A percentile compares a stretch with the other conserved stretches of the same genome.
These are phyloP conservation scores for Naso thynnoides DNA, from an alignment of 2,797 vertebrate genomes.

Conservation along the genomic window DNA sequence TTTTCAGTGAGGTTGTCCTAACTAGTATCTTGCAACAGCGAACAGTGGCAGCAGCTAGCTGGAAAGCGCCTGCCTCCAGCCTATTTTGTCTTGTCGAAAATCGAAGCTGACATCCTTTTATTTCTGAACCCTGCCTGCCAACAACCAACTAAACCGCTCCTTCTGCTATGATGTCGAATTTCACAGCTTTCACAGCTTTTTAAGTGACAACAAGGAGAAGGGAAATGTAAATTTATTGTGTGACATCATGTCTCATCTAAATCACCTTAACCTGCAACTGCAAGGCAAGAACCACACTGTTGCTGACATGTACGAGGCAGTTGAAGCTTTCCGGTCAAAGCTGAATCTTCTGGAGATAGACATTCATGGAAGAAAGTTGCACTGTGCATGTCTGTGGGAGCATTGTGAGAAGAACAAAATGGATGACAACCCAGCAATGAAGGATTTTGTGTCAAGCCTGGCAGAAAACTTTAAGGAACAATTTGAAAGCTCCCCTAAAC, in stretches of 20 bases:
- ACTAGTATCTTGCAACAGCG: too few relatives aligned
- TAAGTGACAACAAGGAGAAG: not conserved
- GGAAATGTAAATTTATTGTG: not conserved
- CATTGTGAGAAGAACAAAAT: not conserved
- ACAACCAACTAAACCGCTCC: too few relatives aligned
- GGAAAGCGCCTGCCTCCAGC: too few relatives aligned
- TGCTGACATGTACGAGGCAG: not conserved
- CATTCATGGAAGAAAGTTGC: not conserved
- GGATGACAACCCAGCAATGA: not conserved
- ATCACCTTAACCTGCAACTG: conserved; percentile 5
- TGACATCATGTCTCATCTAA: conserved; percentile 4
- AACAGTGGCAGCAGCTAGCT: too few relatives aligned
- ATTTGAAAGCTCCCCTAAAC: conserved; percentile 3
- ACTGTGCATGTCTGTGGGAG: not conserved
- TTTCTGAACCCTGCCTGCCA: too few relatives aligned
- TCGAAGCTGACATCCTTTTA: too few relatives aligned
- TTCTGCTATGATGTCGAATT: too few relatives aligned
- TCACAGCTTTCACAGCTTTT: not conserved
- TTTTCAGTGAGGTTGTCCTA: too few relatives aligned
- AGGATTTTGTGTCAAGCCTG: not conserved
- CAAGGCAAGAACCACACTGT: conserved; percentile 3
- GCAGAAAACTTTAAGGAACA: not conserved
- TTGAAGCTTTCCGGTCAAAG: not conserved
- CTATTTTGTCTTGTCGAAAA: too few relatives aligned
- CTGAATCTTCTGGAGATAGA: conserved; percentile 3